Evolutionary conservation across 2,888 invertebrate species (phyloP).

Genomic region (Himalopsyche tibetana): DNA sequence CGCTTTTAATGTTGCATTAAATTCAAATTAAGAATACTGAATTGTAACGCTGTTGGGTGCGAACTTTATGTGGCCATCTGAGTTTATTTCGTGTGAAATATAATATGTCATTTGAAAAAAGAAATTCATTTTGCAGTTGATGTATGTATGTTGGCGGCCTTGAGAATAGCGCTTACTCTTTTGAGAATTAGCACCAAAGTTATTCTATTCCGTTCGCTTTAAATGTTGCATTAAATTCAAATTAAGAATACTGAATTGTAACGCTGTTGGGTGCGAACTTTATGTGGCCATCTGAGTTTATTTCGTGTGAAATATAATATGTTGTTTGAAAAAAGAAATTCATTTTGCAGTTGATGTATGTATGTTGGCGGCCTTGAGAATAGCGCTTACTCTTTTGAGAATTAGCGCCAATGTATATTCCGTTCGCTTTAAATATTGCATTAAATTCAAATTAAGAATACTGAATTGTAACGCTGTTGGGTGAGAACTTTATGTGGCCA

Average conservation of each 20-base stretch:
- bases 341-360: not conserved
- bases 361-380: slow-evolving; percentile 4
- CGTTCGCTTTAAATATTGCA: slow-evolving; percentile 21
- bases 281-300: no score
- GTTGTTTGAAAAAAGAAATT: no score
- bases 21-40: not conserved
- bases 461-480: no score
- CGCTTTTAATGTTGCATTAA: slow-evolving; percentile 11
- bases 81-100: no score
- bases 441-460: not conserved
- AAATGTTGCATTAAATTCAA: slow-evolving; percentile 15
- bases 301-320: no score
- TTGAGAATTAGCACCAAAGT: slow-evolving; percentile 9
- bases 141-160: slow-evolving; percentile 11
- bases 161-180: slow-evolving; percentile 8
- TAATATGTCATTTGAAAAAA: no score
- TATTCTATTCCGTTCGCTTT: slow-evolving; percentile 38
- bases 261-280: no score
- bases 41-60: no score
- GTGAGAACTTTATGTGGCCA: no score
- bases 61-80: no score
- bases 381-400: slow-evolving; percentile 13
- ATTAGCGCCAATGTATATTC: slow-evolving; percentile 14
- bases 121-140: not conserved
- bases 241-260: no score